A percentile compares a stretch with the other conserved stretches of the same genome.
Evolutionary conservation across 2,888 invertebrate species (phyloP).

Genomic region (Blastobasis adustella): DNA sequence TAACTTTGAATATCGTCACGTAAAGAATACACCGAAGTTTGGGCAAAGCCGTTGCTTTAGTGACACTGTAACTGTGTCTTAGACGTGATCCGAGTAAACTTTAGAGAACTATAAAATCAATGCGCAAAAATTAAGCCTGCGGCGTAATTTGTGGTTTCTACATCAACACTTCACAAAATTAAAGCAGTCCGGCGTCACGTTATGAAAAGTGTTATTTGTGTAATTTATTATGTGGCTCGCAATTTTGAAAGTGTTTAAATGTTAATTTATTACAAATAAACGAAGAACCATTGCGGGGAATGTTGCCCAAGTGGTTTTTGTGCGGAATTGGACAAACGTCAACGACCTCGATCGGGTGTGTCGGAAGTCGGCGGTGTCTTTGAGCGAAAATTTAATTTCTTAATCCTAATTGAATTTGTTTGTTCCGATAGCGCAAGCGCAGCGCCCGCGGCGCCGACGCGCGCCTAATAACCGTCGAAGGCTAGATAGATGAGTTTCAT

Average conservation of each 20-base stretch:
- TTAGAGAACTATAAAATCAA: not conserved
- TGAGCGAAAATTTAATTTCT: slow-evolving; percentile 60
- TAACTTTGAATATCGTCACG: not conserved
- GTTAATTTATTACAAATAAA: slow-evolving; percentile 1
- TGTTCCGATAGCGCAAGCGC: slow-evolving; percentile 57
- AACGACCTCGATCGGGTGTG: slow-evolving; percentile 42
- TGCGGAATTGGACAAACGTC: slow-evolving; percentile 44
- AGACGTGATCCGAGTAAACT: too few species aligned
- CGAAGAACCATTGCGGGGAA: slow-evolving; percentile 14
- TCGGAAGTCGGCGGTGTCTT: slow-evolving; percentile 54
- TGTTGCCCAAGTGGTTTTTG: slow-evolving; percentile 21
- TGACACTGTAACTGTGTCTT: too few species aligned
- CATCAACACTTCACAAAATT: slow-evolving; percentile 1
- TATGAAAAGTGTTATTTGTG: not conserved
- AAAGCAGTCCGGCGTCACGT: slow-evolving; percentile 3
- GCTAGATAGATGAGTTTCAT: slow-evolving; percentile 42
- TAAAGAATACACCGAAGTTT: not conserved
- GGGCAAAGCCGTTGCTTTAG: too few species aligned
- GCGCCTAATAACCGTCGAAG: slow-evolving; percentile 39
- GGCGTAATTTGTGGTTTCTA: slow-evolving; percentile 3
- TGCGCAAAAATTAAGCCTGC: slow-evolving; percentile 2
- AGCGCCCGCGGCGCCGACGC: slow-evolving; percentile 29
- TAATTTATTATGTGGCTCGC: slow-evolving; percentile 4
- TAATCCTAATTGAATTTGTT: slow-evolving; percentile 73
- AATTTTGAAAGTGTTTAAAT: not conserved